Evolutionary conservation across 2,113 vertebrate species (phyloP).

Genomic region (Synchiropus splendidus): DNA sequence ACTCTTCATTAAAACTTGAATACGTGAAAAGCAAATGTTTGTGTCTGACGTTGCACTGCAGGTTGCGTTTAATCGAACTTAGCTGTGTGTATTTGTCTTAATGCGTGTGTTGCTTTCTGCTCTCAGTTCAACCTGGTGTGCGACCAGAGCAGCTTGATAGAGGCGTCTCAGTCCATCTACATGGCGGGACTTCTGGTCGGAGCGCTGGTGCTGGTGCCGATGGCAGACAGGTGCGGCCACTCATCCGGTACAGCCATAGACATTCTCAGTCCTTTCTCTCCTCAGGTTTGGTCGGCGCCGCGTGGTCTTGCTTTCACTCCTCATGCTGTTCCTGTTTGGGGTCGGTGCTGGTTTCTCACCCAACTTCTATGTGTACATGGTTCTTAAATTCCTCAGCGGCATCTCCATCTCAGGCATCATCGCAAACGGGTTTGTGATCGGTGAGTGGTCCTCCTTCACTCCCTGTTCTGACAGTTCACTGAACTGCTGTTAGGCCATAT

Average conservation of each 20-base stretch:
- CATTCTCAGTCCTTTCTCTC: background rate
- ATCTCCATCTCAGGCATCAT: slow-evolving; percentile 56
- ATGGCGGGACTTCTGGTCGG: slow-evolving; percentile 80
- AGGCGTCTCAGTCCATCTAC: slow-evolving; percentile 75
- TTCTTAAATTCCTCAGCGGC: slow-evolving; percentile 68
- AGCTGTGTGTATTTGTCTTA: too few species aligned
- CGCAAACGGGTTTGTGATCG: slow-evolving; percentile 54
- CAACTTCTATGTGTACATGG: too few species aligned
- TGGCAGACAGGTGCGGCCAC: slow-evolving; percentile 66
- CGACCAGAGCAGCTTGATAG: slow-evolving; percentile 56
- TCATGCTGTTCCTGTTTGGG: slow-evolving; percentile 60
- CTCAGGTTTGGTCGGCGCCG: too few species aligned
- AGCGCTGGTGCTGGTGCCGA: slow-evolving; percentile 67
- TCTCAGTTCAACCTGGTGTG: slow-evolving; percentile 82
- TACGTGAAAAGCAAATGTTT: too few species aligned
- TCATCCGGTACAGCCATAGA: background rate
- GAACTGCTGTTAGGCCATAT: too few species aligned
- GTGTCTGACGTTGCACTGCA: too few species aligned
- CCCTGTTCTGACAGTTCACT: too few species aligned
- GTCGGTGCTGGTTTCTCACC: slow-evolving; percentile 68
- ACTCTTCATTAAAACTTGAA: too few species aligned
- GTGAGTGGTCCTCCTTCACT: too few species aligned
- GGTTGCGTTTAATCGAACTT: too few species aligned
- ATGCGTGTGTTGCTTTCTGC: too few species aligned
- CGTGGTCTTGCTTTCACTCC: slow-evolving; percentile 62